These are phyloP conservation scores for Archivesica marissinica DNA, from an alignment of 1,140 invertebrate genomes.

Conservation along the genomic window DNA sequence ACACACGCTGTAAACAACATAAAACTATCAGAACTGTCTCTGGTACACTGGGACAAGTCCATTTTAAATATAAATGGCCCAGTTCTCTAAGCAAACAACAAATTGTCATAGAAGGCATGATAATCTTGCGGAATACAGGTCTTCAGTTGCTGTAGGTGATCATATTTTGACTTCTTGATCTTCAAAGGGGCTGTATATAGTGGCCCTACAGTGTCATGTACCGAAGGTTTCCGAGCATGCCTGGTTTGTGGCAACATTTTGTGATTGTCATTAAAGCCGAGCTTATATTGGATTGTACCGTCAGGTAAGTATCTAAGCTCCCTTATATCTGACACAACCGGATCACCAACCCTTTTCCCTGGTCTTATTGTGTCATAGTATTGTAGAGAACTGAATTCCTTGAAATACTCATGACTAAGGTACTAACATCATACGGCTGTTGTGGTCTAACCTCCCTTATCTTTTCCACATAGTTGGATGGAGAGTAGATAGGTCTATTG, in stretches of 20 bases:
- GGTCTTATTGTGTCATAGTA: constrained; percentile 25
- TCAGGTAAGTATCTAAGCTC: neutral
- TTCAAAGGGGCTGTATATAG: neutral
- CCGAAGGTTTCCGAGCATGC: neutral
- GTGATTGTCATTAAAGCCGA: neutral
- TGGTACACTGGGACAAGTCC: too few relatives aligned
- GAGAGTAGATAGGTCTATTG: neutral
- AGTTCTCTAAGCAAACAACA: too few relatives aligned
- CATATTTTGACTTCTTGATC: constrained; percentile 9
- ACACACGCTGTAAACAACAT: too few relatives aligned
- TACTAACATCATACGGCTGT: neutral
- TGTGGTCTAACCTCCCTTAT: neutral
- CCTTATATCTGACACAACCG: constrained; percentile 19
- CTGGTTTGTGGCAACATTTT: neutral
- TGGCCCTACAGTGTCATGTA: neutral
- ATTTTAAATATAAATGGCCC: too few relatives aligned
- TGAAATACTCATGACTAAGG: neutral
- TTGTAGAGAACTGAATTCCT: neutral
- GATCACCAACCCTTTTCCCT: constrained; percentile 26
- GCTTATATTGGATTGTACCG: neutral
- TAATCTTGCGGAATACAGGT: constrained; percentile 19
- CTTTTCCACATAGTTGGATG: neutral
- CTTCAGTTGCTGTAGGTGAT: neutral
- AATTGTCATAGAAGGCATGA: neutral
- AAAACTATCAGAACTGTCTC: too few relatives aligned